These are phyloP conservation scores for Leptogaster cylindrica DNA, from an alignment of 2,888 invertebrate genomes.

Conservation along the genomic window DNA sequence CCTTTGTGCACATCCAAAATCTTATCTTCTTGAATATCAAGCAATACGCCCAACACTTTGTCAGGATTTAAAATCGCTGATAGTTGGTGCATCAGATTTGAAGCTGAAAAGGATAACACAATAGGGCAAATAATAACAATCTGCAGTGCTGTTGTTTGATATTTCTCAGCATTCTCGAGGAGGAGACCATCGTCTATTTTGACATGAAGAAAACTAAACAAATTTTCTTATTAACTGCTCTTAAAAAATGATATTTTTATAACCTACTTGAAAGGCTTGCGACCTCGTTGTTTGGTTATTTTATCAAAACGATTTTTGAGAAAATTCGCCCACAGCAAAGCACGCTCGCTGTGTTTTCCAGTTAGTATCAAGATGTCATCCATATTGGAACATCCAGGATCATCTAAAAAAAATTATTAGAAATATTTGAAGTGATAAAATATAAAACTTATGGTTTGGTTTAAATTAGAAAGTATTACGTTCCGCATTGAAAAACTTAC, in stretches of 20 bases:
- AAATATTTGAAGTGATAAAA: neutral
- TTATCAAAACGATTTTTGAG: constrained; percentile 83
- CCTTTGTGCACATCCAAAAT: constrained; percentile 73
- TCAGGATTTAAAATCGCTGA: constrained; percentile 65
- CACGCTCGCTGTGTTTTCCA: constrained; percentile 78
- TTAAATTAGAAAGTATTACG: constrained; percentile 22
- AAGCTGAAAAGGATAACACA: constrained; percentile 66
- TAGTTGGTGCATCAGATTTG: constrained; percentile 58
- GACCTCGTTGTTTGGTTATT: constrained; percentile 80
- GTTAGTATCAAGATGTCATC: constrained; percentile 84
- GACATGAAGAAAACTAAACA: constrained; percentile 72
- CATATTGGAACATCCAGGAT: constrained; percentile 64
- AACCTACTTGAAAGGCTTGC: constrained; percentile 79
- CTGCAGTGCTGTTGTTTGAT: constrained; percentile 73
- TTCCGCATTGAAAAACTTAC: constrained; percentile 53
- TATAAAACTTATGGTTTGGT: neutral
- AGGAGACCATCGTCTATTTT: constrained; percentile 73
- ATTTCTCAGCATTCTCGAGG: constrained; percentile 63
- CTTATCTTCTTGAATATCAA: constrained; percentile 78
- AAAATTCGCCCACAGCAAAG: constrained; percentile 81
- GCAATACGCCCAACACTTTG: constrained; percentile 78
- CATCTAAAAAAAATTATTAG: constrained; percentile 54
- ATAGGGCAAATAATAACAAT: constrained; percentile 81
- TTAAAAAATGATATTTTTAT: neutral
- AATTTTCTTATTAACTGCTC: neutral